Percentiles rank a stretch among this genome's conserved stretches.
These are phyloP conservation scores for Spicauda simplicius DNA, from an alignment of 2,888 invertebrate species.

Conservation along the genomic window DNA sequence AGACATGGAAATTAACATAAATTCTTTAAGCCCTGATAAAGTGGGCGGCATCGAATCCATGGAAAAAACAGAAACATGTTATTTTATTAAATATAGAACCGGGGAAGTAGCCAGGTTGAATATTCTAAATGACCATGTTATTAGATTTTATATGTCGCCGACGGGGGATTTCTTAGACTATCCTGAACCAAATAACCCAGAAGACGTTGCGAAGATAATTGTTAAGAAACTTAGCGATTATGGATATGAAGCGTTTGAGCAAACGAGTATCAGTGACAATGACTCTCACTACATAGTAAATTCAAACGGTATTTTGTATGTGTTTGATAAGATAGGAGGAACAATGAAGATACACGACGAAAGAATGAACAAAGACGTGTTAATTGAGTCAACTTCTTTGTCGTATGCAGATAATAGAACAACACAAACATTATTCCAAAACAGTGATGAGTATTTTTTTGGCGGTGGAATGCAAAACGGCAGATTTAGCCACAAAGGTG, in stretches of 20 bases:
- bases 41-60: constrained; percentile 57
- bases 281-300: constrained; percentile 55
- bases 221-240: constrained; percentile 62
- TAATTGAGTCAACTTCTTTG: constrained; percentile 62
- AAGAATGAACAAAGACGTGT: constrained; percentile 60
- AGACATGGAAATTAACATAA: constrained; percentile 10
- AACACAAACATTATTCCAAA: constrained; percentile 61
- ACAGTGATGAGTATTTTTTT: constrained; percentile 66
- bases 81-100: constrained; percentile 58
- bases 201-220: constrained; percentile 67
- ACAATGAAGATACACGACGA: constrained; percentile 64
- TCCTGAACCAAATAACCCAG: constrained; percentile 63
- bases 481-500: constrained; percentile 71
- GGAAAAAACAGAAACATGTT: constrained; percentile 59
- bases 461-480: constrained; percentile 81
- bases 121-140: constrained; percentile 70
- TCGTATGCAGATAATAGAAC: constrained; percentile 54
- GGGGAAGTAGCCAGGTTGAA: constrained; percentile 63
- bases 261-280: constrained; percentile 55
- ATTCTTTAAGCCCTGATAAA: background rate
- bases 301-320: constrained; percentile 62
- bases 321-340: constrained; percentile 63
- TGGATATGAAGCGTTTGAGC: constrained; percentile 57
- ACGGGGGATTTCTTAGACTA: constrained; percentile 66
- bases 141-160: constrained; percentile 72